A percentile compares a stretch with the other conserved stretches of the same genome.
phyloP scores from a whole-genome alignment of 2,797 vertebrate genomes.

The Darevskia mixta region DNA sequence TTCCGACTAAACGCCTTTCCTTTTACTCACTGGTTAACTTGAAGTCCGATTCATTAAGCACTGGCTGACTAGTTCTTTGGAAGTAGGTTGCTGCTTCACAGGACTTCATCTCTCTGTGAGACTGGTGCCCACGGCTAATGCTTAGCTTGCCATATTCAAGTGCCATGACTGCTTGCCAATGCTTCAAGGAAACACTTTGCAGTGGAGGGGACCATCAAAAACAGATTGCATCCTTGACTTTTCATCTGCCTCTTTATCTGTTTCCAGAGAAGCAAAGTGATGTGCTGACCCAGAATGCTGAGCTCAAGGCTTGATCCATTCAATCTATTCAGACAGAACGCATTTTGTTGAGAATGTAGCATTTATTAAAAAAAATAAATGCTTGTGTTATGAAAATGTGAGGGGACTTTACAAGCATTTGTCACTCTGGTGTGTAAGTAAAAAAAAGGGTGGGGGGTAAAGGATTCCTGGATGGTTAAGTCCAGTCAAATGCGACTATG shows the following conservation, averaged over 20 bases:
- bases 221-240: constrained; percentile 26
- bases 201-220: constrained; percentile 17
- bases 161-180: constrained; percentile 15
- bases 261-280: constrained; percentile 15
- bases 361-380: not conserved
- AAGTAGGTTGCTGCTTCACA: not conserved
- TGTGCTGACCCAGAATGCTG: not conserved
- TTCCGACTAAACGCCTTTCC: not conserved
- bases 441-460: too few species aligned
- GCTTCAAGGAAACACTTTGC: not conserved
- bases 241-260: constrained; percentile 34
- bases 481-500: too few species aligned
- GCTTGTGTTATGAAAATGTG: constrained; percentile 46
- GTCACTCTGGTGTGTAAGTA: constrained; percentile 17
- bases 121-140: not conserved
- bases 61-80: not conserved
- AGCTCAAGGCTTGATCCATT: constrained; percentile 35
- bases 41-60: not conserved
- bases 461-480: too few species aligned
- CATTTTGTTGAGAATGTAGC: not conserved
- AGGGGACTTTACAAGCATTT: constrained; percentile 24
- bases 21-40: not conserved
- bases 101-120: not conserved
- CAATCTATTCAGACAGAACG: not conserved
- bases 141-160: not conserved